Evolutionary conservation across 2,113 vertebrate genomes (phyloP).

Genomic region (Ardeotis arabs): DNA sequence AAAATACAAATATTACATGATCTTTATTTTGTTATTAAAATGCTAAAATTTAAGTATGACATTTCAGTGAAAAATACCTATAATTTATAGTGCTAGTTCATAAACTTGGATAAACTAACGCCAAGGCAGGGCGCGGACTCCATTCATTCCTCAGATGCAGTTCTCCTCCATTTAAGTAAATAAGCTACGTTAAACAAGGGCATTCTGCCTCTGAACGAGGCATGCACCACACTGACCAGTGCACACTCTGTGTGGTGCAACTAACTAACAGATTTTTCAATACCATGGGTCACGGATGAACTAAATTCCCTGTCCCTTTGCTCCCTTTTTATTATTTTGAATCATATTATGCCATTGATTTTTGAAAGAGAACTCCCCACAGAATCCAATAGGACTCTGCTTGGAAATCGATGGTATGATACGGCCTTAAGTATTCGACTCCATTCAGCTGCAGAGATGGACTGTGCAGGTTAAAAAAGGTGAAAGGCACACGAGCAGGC

Average conservation of each 20-base stretch:
- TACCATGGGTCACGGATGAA: not conserved
- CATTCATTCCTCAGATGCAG: not conserved
- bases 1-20: not conserved
- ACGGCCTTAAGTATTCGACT: not conserved
- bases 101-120: not conserved
- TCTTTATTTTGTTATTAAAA: not conserved
- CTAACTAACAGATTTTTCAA: not conserved
- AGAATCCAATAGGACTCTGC: not conserved
- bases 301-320: not conserved
- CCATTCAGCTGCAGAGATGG: not conserved
- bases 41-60: not conserved
- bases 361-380: conserved; percentile 2
- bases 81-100: not conserved
- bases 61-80: not conserved
- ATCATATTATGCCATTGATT: conserved; percentile 40
- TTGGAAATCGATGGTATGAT: not conserved
- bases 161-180: not conserved
- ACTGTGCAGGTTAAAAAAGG: not conserved
- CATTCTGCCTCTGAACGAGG: not conserved
- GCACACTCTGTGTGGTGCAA: not conserved
- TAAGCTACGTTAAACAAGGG: not conserved
- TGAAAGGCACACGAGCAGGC: not conserved
- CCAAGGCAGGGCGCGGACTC: not conserved
- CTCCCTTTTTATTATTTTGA: conserved; percentile 33
- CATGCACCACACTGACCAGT: accelerated